These are phyloP conservation scores for Pachycephala philippinensis DNA, from an alignment of 2,113 vertebrate genomes.

Conservation along the genomic window DNA sequence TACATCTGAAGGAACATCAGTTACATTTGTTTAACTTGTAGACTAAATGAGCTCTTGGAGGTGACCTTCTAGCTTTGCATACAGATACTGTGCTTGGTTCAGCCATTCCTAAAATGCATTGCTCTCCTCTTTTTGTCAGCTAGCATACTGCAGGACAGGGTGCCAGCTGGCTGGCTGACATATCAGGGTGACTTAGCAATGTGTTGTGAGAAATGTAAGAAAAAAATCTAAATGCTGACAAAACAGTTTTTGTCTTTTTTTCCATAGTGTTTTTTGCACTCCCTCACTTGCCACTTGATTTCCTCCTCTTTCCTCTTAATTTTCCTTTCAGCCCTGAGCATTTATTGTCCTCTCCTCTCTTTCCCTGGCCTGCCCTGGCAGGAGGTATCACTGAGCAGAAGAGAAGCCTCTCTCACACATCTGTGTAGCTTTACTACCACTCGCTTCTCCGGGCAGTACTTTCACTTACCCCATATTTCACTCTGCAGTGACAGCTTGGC, in stretches of 20 bases:
- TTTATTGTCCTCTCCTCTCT: neutral
- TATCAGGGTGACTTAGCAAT: neutral
- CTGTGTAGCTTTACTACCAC: neutral
- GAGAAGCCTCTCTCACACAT: neutral
- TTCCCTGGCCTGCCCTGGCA: neutral
- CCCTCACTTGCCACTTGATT: neutral
- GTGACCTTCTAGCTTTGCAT: neutral
- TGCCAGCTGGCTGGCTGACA: neutral
- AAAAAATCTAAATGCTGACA: neutral
- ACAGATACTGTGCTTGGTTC: neutral
- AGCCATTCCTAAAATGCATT: neutral
- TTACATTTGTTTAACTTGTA: neutral
- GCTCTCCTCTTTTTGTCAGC: neutral
- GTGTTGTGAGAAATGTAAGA: neutral
- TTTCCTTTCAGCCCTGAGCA: neutral
- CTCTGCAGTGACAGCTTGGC: neutral
- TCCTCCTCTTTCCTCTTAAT: neutral
- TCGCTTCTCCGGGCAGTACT: neutral
- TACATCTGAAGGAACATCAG: neutral
- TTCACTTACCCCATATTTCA: conserved; percentile 36
- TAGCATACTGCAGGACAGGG: neutral
- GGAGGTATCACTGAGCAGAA: neutral
- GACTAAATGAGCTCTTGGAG: neutral
- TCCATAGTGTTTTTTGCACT: neutral
- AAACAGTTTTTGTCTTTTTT: neutral